phyloP scores from a whole-genome alignment of 2,888 invertebrate species.

The Drymonia ruficornis region DNA sequence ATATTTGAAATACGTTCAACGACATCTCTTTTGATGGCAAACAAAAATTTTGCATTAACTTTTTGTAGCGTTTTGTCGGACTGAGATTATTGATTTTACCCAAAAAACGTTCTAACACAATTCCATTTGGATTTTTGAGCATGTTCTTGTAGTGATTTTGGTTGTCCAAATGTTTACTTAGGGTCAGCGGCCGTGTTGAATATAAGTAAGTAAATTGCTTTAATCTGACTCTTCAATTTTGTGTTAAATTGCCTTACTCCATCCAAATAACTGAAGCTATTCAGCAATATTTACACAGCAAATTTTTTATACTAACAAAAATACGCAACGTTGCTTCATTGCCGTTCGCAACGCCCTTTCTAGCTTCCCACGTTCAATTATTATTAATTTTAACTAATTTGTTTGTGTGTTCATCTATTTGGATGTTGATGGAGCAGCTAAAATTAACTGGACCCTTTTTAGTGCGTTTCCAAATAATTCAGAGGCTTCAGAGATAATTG shows the following conservation, averaged over 20 bases:
- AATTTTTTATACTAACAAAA: slow-evolving; percentile 1
- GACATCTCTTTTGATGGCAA: slow-evolving; percentile 15
- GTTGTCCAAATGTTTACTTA: slow-evolving; percentile 11
- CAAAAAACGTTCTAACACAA: slow-evolving; percentile 3
- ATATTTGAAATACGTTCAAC: slow-evolving; percentile 31
- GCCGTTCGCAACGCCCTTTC: background rate
- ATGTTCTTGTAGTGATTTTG: slow-evolving; percentile 5
- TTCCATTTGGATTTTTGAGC: slow-evolving; percentile 9
- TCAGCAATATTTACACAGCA: background rate
- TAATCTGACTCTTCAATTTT: slow-evolving; percentile 10
- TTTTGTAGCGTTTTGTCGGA: slow-evolving; percentile 11
- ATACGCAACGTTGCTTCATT: background rate
- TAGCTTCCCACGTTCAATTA: slow-evolving; percentile 9
- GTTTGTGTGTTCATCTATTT: slow-evolving; percentile 18
- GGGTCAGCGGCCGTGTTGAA: slow-evolving; percentile 7
- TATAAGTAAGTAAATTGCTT: slow-evolving; percentile 10
- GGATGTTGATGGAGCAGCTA: too few species aligned
- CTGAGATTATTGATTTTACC: slow-evolving; percentile 6
- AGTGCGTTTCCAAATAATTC: slow-evolving; percentile 19
- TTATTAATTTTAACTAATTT: slow-evolving; percentile 31
- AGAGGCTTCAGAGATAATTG: slow-evolving; percentile 24
- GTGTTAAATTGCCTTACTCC: slow-evolving; percentile 13
- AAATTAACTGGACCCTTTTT: slow-evolving; percentile 16
- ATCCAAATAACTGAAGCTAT: background rate
- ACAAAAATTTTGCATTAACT: slow-evolving; percentile 13